Conservation (phyloP, 2,888 invertebrate genomes). For the Teleiodes luculella region DNA sequence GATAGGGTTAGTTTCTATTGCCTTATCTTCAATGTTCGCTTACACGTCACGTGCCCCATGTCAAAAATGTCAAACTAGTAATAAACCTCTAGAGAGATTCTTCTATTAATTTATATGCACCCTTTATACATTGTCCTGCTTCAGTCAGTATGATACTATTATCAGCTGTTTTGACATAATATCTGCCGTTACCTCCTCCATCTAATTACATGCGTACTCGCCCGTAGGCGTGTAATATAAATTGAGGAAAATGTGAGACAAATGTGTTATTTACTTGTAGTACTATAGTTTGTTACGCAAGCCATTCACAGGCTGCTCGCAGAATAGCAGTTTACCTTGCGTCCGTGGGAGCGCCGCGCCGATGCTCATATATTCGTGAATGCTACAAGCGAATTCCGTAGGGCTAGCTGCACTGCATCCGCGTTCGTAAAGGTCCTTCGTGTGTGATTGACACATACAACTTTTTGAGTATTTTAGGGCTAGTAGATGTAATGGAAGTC, state of each 20-base stretch:
- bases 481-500: neutral
- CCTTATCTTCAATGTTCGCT: too few species aligned
- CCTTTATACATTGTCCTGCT: too few species aligned
- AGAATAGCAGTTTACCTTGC: conserved; percentile 71
- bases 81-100: too few species aligned
- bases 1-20: too few species aligned
- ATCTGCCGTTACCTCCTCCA: neutral
- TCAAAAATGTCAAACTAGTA: too few species aligned
- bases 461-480: neutral
- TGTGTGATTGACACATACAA: neutral
- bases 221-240: neutral
- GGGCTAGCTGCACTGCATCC: conserved; percentile 34
- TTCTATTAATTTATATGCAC: too few species aligned
- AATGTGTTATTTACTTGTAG: neutral
- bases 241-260: conserved; percentile 3
- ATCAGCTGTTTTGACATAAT: too few species aligned
- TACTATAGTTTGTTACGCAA: conserved; percentile 37
- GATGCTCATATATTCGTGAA: conserved; percentile 31
- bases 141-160: too few species aligned
- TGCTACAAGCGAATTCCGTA: conserved; percentile 45
- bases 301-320: conserved; percentile 39
- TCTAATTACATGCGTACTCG: neutral
- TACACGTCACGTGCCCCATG: too few species aligned
- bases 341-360: conserved; percentile 55
- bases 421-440: neutral